Evolutionary conservation across 2,888 invertebrate species (phyloP).

Genomic region (Pterostichus madidus): DNA sequence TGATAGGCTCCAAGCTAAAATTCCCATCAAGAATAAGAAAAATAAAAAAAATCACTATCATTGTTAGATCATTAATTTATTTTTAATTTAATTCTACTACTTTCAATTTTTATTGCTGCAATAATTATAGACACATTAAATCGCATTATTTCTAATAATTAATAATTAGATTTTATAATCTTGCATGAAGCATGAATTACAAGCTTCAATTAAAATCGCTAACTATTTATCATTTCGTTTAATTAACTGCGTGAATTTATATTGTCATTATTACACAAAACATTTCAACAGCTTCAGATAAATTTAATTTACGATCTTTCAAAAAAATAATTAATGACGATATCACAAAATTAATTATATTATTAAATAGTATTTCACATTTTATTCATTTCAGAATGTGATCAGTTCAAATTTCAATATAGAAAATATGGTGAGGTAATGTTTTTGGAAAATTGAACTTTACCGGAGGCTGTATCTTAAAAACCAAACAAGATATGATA

Average conservation of each 20-base stretch:
- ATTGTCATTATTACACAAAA: neutral
- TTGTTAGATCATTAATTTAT: slow-evolving; percentile 14
- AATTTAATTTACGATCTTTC: too few species aligned
- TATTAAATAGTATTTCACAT: too few species aligned
- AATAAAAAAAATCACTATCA: neutral
- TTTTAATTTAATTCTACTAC: slow-evolving; percentile 21
- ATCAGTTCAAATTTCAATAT: too few species aligned
- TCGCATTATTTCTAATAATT: slow-evolving; percentile 42
- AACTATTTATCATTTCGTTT: slow-evolving; percentile 10
- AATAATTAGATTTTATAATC: slow-evolving; percentile 30
- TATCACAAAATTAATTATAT: too few species aligned
- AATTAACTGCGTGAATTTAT: neutral
- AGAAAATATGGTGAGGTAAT: too few species aligned
- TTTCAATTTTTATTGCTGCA: slow-evolving; percentile 11
- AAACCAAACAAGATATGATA: too few species aligned
- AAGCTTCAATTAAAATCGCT: slow-evolving; percentile 22
- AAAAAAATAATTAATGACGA: too few species aligned
- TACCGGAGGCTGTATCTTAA: too few species aligned
- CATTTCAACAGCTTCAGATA: too few species aligned
- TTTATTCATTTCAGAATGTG: too few species aligned
- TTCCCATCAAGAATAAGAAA: neutral
- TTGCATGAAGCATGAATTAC: slow-evolving; percentile 20
- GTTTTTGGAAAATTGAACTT: too few species aligned
- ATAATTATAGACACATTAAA: slow-evolving; percentile 23
- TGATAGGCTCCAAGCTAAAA: neutral